Conservation (phyloP, 2,888 invertebrate genomes). For the Rhabditoides inermis region DNA sequence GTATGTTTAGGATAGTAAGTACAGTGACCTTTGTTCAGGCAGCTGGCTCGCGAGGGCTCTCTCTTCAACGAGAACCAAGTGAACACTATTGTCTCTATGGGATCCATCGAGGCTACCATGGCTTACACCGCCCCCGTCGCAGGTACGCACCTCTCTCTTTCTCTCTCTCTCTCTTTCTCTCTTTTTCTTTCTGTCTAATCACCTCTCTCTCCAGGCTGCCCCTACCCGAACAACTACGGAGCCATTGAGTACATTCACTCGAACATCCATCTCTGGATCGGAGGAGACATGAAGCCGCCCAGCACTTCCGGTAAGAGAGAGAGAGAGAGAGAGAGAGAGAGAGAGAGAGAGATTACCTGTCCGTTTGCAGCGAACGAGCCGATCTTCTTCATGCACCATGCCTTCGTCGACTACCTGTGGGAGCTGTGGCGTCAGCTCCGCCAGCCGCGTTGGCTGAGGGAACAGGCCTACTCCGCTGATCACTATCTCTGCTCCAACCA, state of each 20-base stretch:
- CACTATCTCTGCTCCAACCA: constrained; percentile 44
- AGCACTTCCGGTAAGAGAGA: constrained; percentile 17
- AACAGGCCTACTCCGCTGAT: constrained; percentile 45
- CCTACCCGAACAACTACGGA: constrained; percentile 48
- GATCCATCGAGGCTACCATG: constrained; percentile 46
- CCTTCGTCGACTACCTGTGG: constrained; percentile 54
- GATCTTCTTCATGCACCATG: constrained; percentile 53
- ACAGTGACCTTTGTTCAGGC: constrained; percentile 15
- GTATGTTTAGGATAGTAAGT: background rate
- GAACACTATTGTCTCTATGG: constrained; percentile 42
- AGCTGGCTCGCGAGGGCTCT: constrained; percentile 42
- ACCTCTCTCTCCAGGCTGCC: constrained; percentile 34
- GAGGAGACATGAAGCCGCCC: constrained; percentile 37
- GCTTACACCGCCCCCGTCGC: constrained; percentile 48
- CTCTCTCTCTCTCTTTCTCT: background rate
- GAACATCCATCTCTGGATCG: constrained; percentile 45
- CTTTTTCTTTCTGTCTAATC: no score
- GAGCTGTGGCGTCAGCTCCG: constrained; percentile 51
- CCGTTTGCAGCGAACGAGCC: constrained; percentile 43
- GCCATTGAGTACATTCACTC: constrained; percentile 50
- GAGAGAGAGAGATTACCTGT: background rate
- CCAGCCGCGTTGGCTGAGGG: constrained; percentile 46
- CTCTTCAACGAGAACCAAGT: constrained; percentile 42
- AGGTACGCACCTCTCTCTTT: constrained; percentile 14
- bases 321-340: background rate